phyloP scores from a whole-genome alignment of 2,888 invertebrate species.

The Pediacus dermestoides region DNA sequence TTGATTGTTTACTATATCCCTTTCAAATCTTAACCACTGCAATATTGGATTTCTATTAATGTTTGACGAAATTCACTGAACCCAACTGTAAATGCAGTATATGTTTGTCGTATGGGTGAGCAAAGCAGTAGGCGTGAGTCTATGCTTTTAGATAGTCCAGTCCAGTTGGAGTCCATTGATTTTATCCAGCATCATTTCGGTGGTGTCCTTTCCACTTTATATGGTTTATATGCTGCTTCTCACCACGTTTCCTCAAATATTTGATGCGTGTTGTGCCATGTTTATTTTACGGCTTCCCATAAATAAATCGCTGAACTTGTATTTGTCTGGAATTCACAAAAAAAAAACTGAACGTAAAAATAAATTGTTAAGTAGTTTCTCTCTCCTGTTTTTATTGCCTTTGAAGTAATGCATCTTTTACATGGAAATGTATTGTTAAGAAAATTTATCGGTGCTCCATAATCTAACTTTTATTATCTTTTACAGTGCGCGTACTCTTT shows the following conservation, averaged over 20 bases:
- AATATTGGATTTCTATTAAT: constrained; percentile 13
- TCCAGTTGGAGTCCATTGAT: constrained; percentile 18
- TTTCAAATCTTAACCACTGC: constrained; percentile 3
- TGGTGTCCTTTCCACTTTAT: constrained; percentile 20
- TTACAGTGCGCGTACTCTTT: too few species aligned
- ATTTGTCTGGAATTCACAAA: constrained; percentile 19
- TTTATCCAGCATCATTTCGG: constrained; percentile 22
- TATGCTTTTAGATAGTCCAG: constrained; percentile 11
- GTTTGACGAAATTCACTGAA: constrained; percentile 12
- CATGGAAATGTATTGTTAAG: too few species aligned
- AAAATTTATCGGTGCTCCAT: too few species aligned
- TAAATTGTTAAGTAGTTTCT: constrained; percentile 2
- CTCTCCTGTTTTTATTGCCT: not conserved
- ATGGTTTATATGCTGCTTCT: constrained; percentile 22
- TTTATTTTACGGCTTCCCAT: constrained; percentile 26
- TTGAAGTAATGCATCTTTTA: constrained; percentile 2
- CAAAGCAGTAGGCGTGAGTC: constrained; percentile 12
- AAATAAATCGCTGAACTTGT: constrained; percentile 27
- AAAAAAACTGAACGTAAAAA: not conserved
- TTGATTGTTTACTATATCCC: too few species aligned
- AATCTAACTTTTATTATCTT: too few species aligned
- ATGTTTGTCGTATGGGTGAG: constrained; percentile 8
- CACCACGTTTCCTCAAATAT: constrained; percentile 25
- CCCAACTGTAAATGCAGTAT: constrained; percentile 9
- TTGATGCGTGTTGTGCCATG: constrained; percentile 27